A percentile compares a stretch with the other conserved stretches of the same genome.
Evolutionary conservation across 37 sponge, comb jelly and placozoan species (phyloP).

Genomic region (Dysidea cf. avara): DNA sequence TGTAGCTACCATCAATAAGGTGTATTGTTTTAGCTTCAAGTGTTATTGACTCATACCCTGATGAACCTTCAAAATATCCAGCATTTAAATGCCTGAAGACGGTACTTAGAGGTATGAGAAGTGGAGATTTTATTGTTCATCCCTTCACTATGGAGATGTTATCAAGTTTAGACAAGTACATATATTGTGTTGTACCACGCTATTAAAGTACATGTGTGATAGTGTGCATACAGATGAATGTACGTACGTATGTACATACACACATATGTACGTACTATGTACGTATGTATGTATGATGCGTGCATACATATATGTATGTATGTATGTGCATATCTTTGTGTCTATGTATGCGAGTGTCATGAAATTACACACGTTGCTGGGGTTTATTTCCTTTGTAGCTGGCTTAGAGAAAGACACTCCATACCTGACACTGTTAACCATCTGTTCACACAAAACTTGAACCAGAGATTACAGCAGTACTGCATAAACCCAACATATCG

Average conservation of each 20-base stretch:
- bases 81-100: background rate
- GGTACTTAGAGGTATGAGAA: slow-evolving; percentile 14
- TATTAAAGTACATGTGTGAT: too few relatives aligned
- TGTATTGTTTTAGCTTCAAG: background rate
- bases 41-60: slow-evolving; percentile 15
- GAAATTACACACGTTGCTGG: too few relatives aligned
- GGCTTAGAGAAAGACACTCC: slow-evolving; percentile 63
- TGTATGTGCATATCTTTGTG: too few relatives aligned
- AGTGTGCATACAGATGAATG: too few relatives aligned
- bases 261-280: too few relatives aligned
- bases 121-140: slow-evolving; percentile 18
- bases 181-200: background rate
- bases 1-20: background rate
- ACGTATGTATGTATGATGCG: too few relatives aligned
- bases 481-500: slow-evolving; percentile 57
- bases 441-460: slow-evolving; percentile 46
- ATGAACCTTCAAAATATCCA: slow-evolving; percentile 23
- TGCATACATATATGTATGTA: too few relatives aligned
- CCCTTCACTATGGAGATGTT: slow-evolving; percentile 62
- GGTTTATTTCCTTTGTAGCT: slow-evolving; percentile 44
- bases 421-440: slow-evolving; percentile 39
- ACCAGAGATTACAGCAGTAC: slow-evolving; percentile 25
- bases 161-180: slow-evolving; percentile 53
- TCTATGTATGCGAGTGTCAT: too few relatives aligned
- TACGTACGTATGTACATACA: too few relatives aligned